Evolutionary conservation across 2,888 invertebrate genomes (phyloP), one percentile per base, ranked within the genome.

Genomic region (Temnothorax rugatulus): DNA sequence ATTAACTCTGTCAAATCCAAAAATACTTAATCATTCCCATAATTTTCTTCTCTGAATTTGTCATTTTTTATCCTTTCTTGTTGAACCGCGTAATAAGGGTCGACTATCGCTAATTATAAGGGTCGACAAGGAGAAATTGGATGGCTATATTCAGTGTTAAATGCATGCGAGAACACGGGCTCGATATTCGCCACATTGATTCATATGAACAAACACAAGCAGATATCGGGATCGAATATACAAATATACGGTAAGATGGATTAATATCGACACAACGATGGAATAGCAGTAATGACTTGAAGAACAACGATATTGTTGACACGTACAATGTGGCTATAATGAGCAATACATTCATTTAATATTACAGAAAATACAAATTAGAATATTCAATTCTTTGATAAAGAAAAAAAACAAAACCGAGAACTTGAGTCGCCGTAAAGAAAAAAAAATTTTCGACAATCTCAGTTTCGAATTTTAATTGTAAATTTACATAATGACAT

Each of bases 171-270:
- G 59, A 79, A 79, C 79, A 79, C 73, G 73, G 73, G 79, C 73
- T 18, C 47, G 44, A 81, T 64, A 83, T 82, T 82, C 59, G 73
- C 66, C 69, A 63, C 74, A 81, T 82, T 82, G 77, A 85, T 59
- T 87, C 59, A 84, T 69, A 79, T 76, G 83, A 86, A 50, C 73
- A 85, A 84, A 76, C 79, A 69, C 69, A 86, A 79, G 89, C 81
- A 59, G 75, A 82, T 82, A 69, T 84, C 50, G n/a, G 21, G 47
- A 18, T 44, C 69, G 21, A 57, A 77, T 77, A 66, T 76, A 76
- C 38, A 77, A 54, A 77, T n/a, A 29, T 77, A 59, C 21, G 18
- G 3, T 59, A 73, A 61, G 47, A 61, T 47, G 4, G 47, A 1
- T 81, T 64, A 81, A 73, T 73, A 81, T 21, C 73, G 73, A 59